Evolutionary conservation across 2,113 vertebrate species (phyloP).

Genomic region (Hydrolagus affinis): DNA sequence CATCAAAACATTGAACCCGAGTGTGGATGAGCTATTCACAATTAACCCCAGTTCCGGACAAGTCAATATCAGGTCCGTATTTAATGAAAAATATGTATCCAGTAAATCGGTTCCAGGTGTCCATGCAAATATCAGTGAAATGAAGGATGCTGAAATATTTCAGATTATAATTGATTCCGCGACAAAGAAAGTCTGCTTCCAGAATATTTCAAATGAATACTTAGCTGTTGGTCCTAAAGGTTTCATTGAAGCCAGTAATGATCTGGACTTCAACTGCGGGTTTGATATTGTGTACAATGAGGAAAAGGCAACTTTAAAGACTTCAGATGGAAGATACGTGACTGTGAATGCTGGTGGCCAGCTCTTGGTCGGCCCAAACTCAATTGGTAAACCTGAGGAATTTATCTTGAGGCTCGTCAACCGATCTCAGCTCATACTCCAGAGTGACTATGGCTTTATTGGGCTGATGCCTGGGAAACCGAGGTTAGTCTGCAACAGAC

Average conservation of each 20-base stretch:
- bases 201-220: slow-evolving; percentile 34
- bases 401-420: slow-evolving; percentile 39
- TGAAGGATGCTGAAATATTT: slow-evolving; percentile 36
- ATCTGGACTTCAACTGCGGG: slow-evolving; percentile 35
- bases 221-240: slow-evolving; percentile 34
- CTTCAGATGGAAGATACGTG: slow-evolving; percentile 34
- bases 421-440: slow-evolving; percentile 37
- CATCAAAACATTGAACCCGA: slow-evolving; percentile 38
- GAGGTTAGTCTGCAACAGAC: slow-evolving; percentile 35
- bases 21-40: slow-evolving; percentile 37
- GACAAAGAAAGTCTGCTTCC: slow-evolving; percentile 36
- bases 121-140: slow-evolving; percentile 34
- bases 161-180: slow-evolving; percentile 34
- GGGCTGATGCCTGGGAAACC: slow-evolving; percentile 29
- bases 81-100: slow-evolving; percentile 33
- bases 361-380: slow-evolving; percentile 34
- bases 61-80: slow-evolving; percentile 33
- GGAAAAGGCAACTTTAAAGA: slow-evolving; percentile 34
- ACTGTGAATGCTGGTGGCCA: slow-evolving; percentile 37
- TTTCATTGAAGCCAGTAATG: slow-evolving; percentile 31
- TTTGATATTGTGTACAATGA: slow-evolving; percentile 38
- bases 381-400: slow-evolving; percentile 35
- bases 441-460: slow-evolving; percentile 38
- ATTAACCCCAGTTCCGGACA: slow-evolving; percentile 36
- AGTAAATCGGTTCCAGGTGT: slow-evolving; percentile 36